A percentile compares a stretch with the other conserved stretches of the same genome.
Evolutionary conservation across 2,888 invertebrate species (phyloP).

Genomic region (Apomyelois bistriatella): DNA sequence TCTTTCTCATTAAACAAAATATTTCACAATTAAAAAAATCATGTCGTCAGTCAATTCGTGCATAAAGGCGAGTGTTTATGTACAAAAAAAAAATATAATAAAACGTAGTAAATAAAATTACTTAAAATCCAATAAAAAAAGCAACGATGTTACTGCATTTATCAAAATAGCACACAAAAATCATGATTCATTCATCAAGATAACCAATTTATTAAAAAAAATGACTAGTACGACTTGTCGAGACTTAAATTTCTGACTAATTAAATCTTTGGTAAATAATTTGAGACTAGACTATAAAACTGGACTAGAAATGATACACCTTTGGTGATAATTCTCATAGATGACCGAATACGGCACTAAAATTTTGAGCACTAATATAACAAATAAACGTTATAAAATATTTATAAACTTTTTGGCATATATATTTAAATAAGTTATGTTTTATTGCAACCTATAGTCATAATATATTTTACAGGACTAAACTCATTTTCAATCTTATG

Average conservation of each 20-base stretch:
- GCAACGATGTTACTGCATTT: not conserved
- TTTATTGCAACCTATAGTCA: conserved; percentile 20
- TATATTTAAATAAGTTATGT: not conserved
- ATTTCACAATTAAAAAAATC: not conserved
- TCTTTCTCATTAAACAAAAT: not conserved
- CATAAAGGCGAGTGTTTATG: not conserved
- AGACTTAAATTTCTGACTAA: conserved; percentile 25
- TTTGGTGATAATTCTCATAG: conserved; percentile 33
- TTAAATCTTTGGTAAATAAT: conserved; percentile 51
- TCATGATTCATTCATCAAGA: conserved; percentile 7
- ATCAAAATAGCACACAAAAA: conserved; percentile 14
- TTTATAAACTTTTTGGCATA: not conserved
- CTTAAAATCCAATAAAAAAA: not conserved
- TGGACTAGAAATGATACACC: conserved; percentile 46
- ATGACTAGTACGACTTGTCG: conserved; percentile 67
- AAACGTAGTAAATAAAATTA: not conserved
- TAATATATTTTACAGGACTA: conserved; percentile 10
- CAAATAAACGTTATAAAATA: too few relatives aligned
- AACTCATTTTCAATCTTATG: too few relatives aligned
- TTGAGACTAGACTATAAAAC: conserved; percentile 46
- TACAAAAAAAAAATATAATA: too few relatives aligned
- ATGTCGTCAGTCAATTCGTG: not conserved
- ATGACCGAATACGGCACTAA: not conserved
- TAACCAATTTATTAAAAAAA: conserved; percentile 26
- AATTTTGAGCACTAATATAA: conserved; percentile 34